These are phyloP conservation scores for Menidia beryllina DNA, from an alignment of 2,113 vertebrate species.

Conservation along the genomic window DNA sequence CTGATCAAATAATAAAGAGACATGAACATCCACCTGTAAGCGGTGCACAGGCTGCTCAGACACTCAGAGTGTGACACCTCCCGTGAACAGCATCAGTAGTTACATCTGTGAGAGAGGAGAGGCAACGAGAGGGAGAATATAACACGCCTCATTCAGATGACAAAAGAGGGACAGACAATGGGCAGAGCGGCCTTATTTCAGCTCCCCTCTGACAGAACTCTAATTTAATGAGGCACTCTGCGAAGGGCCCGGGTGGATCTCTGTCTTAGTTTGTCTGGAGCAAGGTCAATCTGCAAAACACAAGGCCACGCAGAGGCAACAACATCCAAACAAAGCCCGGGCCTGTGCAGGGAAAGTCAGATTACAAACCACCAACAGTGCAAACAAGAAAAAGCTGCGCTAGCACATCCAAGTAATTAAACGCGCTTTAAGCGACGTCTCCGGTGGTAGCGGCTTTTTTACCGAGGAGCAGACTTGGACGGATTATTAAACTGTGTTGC, in stretches of 20 bases:
- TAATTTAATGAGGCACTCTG: slow-evolving; percentile 74
- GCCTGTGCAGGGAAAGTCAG: slow-evolving; percentile 26
- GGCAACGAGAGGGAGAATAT: slow-evolving; percentile 33
- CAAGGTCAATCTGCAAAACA: slow-evolving; percentile 72
- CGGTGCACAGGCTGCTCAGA: slow-evolving; percentile 33
- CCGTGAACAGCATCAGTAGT: slow-evolving; percentile 34
- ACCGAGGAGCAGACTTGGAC: slow-evolving; percentile 33
- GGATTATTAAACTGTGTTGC: slow-evolving; percentile 63
- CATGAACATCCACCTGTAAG: slow-evolving; percentile 44
- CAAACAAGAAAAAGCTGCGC: slow-evolving; percentile 59
- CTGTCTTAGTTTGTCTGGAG: slow-evolving; percentile 69
- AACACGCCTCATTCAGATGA: slow-evolving; percentile 59
- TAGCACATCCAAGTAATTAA: slow-evolving; percentile 62
- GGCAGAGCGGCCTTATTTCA: slow-evolving; percentile 61
- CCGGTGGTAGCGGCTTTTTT: slow-evolving; percentile 53
- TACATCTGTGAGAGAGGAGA: slow-evolving; percentile 54
- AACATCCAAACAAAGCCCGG: slow-evolving; percentile 54
- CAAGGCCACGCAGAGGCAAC: slow-evolving; percentile 62
- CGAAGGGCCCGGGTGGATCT: slow-evolving; percentile 52
- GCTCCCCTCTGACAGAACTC: slow-evolving; percentile 67
- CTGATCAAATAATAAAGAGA: slow-evolving; percentile 48
- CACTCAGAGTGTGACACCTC: slow-evolving; percentile 40
- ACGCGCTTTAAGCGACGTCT: slow-evolving; percentile 59
- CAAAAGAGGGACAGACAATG: slow-evolving; percentile 65
- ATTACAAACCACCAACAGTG: slow-evolving; percentile 62